phyloP scores from a whole-genome alignment of 2,797 vertebrate species.

The Pristis pectinata region DNA sequence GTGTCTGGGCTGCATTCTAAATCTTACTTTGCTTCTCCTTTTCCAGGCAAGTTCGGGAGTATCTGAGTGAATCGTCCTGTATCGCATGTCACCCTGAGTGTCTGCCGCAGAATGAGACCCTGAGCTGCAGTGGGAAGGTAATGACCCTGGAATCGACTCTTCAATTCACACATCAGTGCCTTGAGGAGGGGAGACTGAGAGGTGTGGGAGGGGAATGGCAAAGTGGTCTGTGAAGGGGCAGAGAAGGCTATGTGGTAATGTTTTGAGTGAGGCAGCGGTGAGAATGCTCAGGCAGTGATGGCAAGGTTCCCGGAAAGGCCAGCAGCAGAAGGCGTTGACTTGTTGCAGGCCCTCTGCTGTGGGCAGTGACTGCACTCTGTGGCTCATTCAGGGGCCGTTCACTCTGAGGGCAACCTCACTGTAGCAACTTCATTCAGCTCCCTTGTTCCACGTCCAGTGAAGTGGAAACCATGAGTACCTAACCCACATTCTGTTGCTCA shows the following conservation, averaged over 20 bases:
- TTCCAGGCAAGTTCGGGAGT: conserved; percentile 69
- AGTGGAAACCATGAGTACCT: neutral
- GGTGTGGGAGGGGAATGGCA: too few relatives aligned
- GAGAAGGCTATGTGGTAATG: too few relatives aligned
- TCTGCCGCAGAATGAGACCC: conserved; percentile 73
- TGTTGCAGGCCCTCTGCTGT: neutral
- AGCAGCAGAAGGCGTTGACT: neutral
- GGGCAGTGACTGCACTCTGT: neutral
- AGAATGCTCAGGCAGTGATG: neutral
- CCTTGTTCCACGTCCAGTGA: neutral
- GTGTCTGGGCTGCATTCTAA: neutral
- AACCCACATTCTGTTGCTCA: neutral
- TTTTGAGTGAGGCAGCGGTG: neutral
- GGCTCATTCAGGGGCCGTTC: neutral
- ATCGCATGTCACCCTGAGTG: conserved; percentile 80
- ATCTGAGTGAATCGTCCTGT: conserved; percentile 64
- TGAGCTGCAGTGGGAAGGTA: conserved; percentile 78
- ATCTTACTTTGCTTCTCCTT: conserved; percentile 4
- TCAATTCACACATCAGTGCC: neutral
- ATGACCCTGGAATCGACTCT: conserved; percentile 45
- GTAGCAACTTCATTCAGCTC: neutral
- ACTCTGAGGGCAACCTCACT: too few relatives aligned
- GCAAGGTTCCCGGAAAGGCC: neutral
- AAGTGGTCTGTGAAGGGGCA: too few relatives aligned
- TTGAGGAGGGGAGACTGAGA: too few relatives aligned